Evolutionary conservation across 2,888 invertebrate genomes (phyloP).

Genomic region (Hirtodrosophila alboralis): DNA sequence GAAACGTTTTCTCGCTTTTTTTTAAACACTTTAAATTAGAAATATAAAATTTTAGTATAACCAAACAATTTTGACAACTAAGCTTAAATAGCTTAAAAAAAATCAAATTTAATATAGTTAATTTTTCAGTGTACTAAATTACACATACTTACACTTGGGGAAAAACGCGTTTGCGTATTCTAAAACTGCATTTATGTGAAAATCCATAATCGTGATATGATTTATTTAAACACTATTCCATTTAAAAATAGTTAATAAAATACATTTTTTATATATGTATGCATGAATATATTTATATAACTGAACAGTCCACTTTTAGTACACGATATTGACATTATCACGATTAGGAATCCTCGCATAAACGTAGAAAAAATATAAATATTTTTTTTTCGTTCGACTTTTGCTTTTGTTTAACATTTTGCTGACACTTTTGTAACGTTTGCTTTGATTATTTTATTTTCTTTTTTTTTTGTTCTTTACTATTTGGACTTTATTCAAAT

Average conservation of each 20-base stretch:
- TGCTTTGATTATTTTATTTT: neutral
- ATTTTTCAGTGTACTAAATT: too few relatives aligned
- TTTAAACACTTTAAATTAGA: too few relatives aligned
- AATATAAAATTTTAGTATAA: too few relatives aligned
- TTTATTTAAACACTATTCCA: conserved; percentile 4
- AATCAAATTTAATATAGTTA: too few relatives aligned
- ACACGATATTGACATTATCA: conserved; percentile 22
- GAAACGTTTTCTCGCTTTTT: too few relatives aligned
- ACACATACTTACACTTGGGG: conserved; percentile 26
- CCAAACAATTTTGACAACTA: too few relatives aligned
- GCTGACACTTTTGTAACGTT: conserved; percentile 13
- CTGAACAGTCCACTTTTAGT: conserved; percentile 14
- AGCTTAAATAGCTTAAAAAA: too few relatives aligned
- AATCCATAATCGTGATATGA: conserved; percentile 32
- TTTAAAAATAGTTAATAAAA: neutral
- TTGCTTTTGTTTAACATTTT: neutral
- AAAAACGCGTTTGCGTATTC: neutral
- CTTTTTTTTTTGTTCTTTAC: neutral
- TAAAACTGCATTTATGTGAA: conserved; percentile 21
- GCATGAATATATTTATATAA: neutral
- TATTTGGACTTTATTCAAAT: conserved; percentile 21
- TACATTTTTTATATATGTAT: too few relatives aligned
- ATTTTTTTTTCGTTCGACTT: too few relatives aligned
- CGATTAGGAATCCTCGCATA: conserved; percentile 42
- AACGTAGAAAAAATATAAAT: conserved; percentile 10